Base-by-base conservation (phyloP, 2,797 vertebrate genomes). In the Microcaecilia unicolor region DNA sequence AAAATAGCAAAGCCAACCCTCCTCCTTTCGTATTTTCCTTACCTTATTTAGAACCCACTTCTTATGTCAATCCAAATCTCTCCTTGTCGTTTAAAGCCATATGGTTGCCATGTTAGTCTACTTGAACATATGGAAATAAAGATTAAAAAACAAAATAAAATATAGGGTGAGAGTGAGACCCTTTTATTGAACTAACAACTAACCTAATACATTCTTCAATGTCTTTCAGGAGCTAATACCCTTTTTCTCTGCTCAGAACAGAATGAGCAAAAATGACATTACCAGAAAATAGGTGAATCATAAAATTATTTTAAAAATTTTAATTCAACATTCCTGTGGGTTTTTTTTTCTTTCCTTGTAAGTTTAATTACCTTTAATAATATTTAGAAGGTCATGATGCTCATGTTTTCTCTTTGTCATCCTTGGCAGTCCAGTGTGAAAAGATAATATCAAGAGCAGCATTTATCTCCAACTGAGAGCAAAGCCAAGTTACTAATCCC, bases 391-490 rank as follows among this genome's bases (percentile, higher is more conserved):
- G 69, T 63, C 61, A 57, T 48, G 61, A 71, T 61, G 72, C 61
- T 56, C 61, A 50, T 71, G n/a, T 64, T 65, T 64, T 58, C 48
- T 63, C 57, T 67, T 73, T 70, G 68, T 74, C 68, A 70, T 67
- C 57, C 53, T 65, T 59, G 39, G 42, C 33, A 28, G 46, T 59
- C 59, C 58, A 15, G 55, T 52, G 39, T 64, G 59, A 72, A 59
- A 70, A 69, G 69, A 74, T 66, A 74, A 70, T 71, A 61, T 61
- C 42, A 64, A 64, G 60, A 42, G 58, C 51, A 42, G 51, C 67
- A 76, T 69, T 76, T 72, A 72, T 76, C 69, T 72, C 55, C 69
- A 71, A 63, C 71, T 68, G 73, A 71, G 67, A 58, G 44, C 45
- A 61, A 31, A 67, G 64, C 66, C 58, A 72, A 76, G 44, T 58